A percentile compares a stretch with the other conserved stretches of the same genome.
Evolutionary conservation across 2,797 vertebrate genomes (phyloP).

Genomic region (Lepus oiostolus): DNA sequence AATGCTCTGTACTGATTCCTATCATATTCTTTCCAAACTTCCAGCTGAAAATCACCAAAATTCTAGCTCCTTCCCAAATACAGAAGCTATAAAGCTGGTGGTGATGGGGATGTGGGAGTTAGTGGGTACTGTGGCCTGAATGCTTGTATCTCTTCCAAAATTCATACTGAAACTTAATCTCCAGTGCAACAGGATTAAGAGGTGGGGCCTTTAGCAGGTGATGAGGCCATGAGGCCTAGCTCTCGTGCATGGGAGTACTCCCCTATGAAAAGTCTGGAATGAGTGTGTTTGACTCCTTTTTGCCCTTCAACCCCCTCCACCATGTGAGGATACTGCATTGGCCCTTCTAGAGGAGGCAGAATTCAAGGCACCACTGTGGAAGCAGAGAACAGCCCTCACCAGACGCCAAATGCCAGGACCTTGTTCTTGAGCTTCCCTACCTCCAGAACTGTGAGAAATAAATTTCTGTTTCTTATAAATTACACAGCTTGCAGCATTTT

Average conservation of each 20-base stretch:
- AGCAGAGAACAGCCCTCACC: background rate
- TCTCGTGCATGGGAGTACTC: background rate
- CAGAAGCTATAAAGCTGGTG: background rate
- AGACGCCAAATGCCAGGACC: background rate
- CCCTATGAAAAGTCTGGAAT: background rate
- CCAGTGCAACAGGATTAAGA: background rate
- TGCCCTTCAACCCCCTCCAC: background rate
- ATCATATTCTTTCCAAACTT: background rate
- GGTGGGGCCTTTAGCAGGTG: background rate
- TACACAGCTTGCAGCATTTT: background rate
- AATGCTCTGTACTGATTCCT: background rate
- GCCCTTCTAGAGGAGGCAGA: background rate
- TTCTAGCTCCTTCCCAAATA: background rate
- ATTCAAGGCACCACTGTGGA: background rate
- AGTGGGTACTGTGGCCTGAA: background rate
- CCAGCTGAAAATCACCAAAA: slow-evolving; percentile 3
- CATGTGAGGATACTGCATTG: background rate
- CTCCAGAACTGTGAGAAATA: background rate
- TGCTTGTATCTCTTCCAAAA: background rate
- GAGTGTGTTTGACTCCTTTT: background rate
- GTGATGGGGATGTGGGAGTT: background rate
- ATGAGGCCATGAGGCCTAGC: background rate
- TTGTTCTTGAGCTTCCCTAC: background rate
- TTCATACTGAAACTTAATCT: background rate
- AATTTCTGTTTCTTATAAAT: background rate